Evolutionary conservation across 2,797 vertebrate species (phyloP).

Genomic region (Acrocephalus scirpaceus): DNA sequence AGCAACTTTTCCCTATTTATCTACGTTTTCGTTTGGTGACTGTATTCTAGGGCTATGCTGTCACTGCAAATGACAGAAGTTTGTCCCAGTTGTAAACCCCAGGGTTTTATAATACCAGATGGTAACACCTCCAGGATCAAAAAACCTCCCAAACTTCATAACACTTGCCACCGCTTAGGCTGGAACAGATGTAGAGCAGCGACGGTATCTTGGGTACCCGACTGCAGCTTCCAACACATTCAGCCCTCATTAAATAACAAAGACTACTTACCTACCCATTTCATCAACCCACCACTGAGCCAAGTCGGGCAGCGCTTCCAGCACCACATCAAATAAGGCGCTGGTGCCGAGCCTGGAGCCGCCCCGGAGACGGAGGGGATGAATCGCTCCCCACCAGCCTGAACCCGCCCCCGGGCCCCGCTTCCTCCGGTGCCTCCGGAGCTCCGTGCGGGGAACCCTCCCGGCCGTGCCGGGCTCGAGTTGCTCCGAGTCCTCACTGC

Average conservation of each 20-base stretch:
- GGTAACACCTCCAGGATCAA: neutral
- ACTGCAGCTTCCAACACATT: rapidly evolving
- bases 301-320: rapidly evolving
- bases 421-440: neutral
- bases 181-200: rapidly evolving
- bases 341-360: neutral
- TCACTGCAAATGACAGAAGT: rapidly evolving
- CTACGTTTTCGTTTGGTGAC: rapidly evolving
- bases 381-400: rapidly evolving
- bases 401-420: too few species aligned
- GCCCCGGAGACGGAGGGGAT: too few species aligned
- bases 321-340: rapidly evolving
- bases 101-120: too few species aligned
- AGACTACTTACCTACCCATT: rapidly evolving
- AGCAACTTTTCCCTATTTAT: neutral
- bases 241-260: neutral
- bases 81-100: neutral
- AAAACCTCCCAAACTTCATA: neutral
- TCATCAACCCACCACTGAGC: rapidly evolving
- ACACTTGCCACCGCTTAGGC: neutral
- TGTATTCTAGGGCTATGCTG: rapidly evolving
- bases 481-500: neutral
- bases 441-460: neutral
- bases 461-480: neutral
- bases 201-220: rapidly evolving